These are phyloP conservation scores for Entelurus aequoreus DNA, from an alignment of 2,113 vertebrate genomes.

Conservation along the genomic window DNA sequence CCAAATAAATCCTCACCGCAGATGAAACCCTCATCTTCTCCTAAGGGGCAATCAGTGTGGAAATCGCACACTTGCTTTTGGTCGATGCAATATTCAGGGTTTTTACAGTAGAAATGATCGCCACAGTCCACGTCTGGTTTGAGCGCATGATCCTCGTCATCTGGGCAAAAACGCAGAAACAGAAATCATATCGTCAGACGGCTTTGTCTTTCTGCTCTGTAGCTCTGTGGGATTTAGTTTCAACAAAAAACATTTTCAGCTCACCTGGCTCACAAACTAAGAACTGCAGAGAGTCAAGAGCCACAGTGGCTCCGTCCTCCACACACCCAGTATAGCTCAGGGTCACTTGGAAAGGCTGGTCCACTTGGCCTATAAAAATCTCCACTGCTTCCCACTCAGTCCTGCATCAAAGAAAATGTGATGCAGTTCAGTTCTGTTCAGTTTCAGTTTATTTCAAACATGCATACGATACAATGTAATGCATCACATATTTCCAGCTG, in stretches of 20 bases:
- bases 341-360: constrained; percentile 77
- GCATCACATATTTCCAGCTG: too few relatives aligned
- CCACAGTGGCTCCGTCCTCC: constrained; percentile 54
- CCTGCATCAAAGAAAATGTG: constrained; percentile 51
- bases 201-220: background rate
- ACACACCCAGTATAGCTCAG: constrained; percentile 76
- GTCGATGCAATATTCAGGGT: constrained; percentile 70
- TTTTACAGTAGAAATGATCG: constrained; percentile 70
- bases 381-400: constrained; percentile 74
- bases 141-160: constrained; percentile 37
- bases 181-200: background rate
- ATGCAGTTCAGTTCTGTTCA: too few relatives aligned
- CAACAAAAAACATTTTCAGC: background rate
- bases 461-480: too few relatives aligned
- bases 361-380: constrained; percentile 69
- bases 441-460: too few relatives aligned
- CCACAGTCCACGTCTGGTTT: constrained; percentile 40
- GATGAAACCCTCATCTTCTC: constrained; percentile 70
- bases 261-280: constrained; percentile 75
- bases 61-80: constrained; percentile 79
- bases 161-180: constrained; percentile 20
- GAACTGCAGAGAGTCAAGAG: constrained; percentile 77
- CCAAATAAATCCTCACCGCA: constrained; percentile 73
- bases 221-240: background rate
- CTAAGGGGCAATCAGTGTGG: constrained; percentile 73